Evolutionary conservation across 2,797 vertebrate species (phyloP), one percentile per base, ranked within the genome.

Genomic region (Platyrinchus mystaceus): DNA sequence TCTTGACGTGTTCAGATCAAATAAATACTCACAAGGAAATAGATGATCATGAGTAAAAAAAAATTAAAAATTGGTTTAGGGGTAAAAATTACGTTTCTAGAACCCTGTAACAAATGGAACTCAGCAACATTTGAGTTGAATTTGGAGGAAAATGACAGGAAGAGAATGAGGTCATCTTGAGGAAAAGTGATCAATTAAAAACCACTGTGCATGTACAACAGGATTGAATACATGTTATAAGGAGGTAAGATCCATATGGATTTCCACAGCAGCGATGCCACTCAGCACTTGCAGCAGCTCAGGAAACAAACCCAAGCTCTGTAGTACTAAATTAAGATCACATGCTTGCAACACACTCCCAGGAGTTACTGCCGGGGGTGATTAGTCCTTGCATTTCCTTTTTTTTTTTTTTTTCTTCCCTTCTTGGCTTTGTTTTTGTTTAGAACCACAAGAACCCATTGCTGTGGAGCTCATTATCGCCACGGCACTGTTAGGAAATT

Each of bases 281-380:
- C 81, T 63, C 47, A 6, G 68, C 79, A 12, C 52, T 79, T 46
- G 81, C 62, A 74, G 91, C 64, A 87, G 36, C 21, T 26, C 36
- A 43, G 89, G 78, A 87, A 89, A 41, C 47, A 22, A 69, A 43
- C 82, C 23, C 73, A 59, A 24, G 62, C 63, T 55, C 70, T 7
- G 63, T 22, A n/a, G 75, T 34, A 64, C 89, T 93, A 85, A 89
- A 95, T 94, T 91, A 55, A 60, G 84, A 56, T 91, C 87, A 64
- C 73, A 41, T 30, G 83, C 63, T 91, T 91, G 83, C 77, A 53
- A 60, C 91, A 90, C 39, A 4, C 81, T 69, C 44, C 0, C 47
- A 84, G 94, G 81, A 89, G 64, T 62, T 81, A 28, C 84, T 67
- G 92, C 83, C 5, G 2, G 27, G 71, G 87, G 82, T 44, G 21